These are phyloP conservation scores for Caradrina kadenii DNA, from an alignment of 2,888 invertebrate genomes.

Conservation along the genomic window DNA sequence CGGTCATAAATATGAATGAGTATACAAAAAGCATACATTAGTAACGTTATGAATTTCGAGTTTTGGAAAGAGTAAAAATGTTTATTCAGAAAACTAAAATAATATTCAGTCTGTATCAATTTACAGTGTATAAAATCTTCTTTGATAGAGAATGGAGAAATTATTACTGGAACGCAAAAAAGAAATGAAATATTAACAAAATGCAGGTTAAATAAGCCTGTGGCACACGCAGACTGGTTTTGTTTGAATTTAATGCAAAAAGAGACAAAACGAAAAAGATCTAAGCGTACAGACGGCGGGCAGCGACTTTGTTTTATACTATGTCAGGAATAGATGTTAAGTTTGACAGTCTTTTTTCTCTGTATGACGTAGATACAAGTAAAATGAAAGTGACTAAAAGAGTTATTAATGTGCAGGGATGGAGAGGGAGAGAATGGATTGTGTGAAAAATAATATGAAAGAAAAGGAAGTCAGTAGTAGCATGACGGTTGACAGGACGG, in stretches of 20 bases:
- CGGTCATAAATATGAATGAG: slow-evolving; percentile 23
- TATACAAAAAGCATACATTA: slow-evolving; percentile 25
- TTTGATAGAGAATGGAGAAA: background rate
- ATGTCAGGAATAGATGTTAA: too few species aligned
- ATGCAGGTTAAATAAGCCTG: background rate
- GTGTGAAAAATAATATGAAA: too few species aligned
- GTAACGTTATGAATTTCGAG: slow-evolving; percentile 7
- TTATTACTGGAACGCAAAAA: background rate
- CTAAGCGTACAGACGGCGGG: too few species aligned
- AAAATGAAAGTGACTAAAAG: too few species aligned
- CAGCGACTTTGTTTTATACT: too few species aligned
- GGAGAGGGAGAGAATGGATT: too few species aligned
- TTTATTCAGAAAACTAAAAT: slow-evolving; percentile 30
- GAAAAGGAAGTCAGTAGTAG: too few species aligned
- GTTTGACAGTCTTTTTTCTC: too few species aligned
- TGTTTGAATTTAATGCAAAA: background rate
- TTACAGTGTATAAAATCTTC: background rate
- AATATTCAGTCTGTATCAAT: slow-evolving; percentile 5
- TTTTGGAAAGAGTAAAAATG: slow-evolving; percentile 16
- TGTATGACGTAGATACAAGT: too few species aligned
- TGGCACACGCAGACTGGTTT: background rate
- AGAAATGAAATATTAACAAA: background rate
- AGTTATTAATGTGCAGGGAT: too few species aligned
- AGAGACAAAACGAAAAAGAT: too few species aligned
- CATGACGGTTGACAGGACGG: too few species aligned